A percentile compares a stretch with the other conserved stretches of the same genome.
These are phyloP conservation scores for Passer montanus DNA, from an alignment of 2,113 vertebrate genomes.

Conservation along the genomic window DNA sequence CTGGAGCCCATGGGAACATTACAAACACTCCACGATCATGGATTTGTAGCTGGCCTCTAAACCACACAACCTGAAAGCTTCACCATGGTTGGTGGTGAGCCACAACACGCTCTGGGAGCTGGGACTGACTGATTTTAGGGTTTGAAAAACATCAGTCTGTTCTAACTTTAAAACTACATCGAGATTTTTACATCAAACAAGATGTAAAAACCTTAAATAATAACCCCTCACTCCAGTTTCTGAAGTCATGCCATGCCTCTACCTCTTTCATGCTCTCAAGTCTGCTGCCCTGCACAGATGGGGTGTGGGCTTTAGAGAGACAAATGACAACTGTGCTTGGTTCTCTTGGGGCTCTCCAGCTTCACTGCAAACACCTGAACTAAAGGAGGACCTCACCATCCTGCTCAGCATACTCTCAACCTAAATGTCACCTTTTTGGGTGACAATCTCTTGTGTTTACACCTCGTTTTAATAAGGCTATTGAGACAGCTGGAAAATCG, in stretches of 20 bases:
- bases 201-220: neutral
- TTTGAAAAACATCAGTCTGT: too few relatives aligned
- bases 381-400: neutral
- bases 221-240: neutral
- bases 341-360: neutral
- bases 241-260: neutral
- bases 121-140: too few relatives aligned
- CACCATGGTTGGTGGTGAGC: too few relatives aligned
- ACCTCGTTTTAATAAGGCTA: neutral
- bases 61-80: too few relatives aligned
- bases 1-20: too few relatives aligned
- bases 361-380: neutral
- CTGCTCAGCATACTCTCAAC: neutral
- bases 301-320: neutral
- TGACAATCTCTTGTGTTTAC: neutral
- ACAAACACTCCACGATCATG: too few relatives aligned
- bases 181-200: neutral
- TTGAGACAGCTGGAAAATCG: neutral
- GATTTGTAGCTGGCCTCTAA: too few relatives aligned
- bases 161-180: too few relatives aligned
- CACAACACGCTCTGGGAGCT: too few relatives aligned
- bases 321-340: neutral
- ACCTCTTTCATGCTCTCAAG: neutral
- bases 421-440: neutral
- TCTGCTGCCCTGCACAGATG: neutral